Evolutionary conservation across 92 coral and sea anemone species (phyloP), one percentile per base, ranked within the genome.

Genomic region (Umimayanthus chanpuru): DNA sequence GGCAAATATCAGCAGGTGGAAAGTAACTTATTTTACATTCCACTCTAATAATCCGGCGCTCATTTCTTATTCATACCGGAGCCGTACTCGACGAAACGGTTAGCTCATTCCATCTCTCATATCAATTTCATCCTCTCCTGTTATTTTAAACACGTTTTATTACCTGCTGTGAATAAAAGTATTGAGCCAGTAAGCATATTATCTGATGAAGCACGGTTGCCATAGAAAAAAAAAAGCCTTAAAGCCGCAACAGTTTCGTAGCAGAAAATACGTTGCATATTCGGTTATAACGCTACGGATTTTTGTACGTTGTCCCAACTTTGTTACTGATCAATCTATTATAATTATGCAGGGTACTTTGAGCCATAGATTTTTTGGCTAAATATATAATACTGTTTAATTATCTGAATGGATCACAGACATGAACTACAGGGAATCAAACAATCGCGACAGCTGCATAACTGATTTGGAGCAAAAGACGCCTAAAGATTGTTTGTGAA

Each of bases 31-130:
- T 53, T 53, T 53, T 61, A 61, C 68, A 61, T 61, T 23, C n/a
- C 7, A 61, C 6, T 18, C 68, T 18, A 61, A 61, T 61, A 61
- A 21, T 72, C 76, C 76, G 21, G 20, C 38, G 76, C 76, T 72
- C 76, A 72, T 72, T 28, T 72, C 38, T 72, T 72, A 72, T 72
- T 72, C 36, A 72, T 72, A 72, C 76, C 29, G 40, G n/a, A 72
- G 4, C 41, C 8, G 41, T 72, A 72, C 39, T 16, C 76, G 29
- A 72, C 40, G 18, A 72, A 72, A 61, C 68, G n/a, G 68, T 61
- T 20, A 61, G 26, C 26, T 23, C 68, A 12, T 61, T 61, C n/a
- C 68, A 61, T 21, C 68, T 61, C 68, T 61, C 68, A 61, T 61
- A 61, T 18, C 68, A 61, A 61, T 21, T 61, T 61, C 21, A 61